Conservation (phyloP, 2,113 vertebrate species). For the Sebastes fasciatus region DNA sequence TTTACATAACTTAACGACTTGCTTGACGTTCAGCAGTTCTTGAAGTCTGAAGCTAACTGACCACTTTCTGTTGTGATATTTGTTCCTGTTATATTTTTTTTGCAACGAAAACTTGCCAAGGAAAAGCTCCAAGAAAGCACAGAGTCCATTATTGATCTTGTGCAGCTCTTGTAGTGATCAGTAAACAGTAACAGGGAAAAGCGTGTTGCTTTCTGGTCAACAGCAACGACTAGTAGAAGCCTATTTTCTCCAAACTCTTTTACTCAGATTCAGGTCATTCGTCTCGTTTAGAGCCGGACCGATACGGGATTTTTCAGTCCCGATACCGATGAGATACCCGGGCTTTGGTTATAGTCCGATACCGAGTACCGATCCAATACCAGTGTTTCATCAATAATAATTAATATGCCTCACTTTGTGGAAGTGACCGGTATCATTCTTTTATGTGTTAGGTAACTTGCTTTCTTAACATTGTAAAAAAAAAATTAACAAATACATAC, state of each 20-base stretch:
- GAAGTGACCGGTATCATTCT: no score
- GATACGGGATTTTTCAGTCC: neutral
- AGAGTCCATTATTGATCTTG: neutral
- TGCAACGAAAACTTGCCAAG: neutral
- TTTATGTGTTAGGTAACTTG: no score
- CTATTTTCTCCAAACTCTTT: neutral
- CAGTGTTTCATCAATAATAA: no score
- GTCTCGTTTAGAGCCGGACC: neutral
- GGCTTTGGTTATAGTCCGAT: no score
- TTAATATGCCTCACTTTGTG: no score
- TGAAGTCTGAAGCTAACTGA: neutral
- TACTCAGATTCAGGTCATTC: neutral
- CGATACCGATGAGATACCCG: neutral
- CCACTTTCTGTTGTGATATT: constrained; percentile 11
- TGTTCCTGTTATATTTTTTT: constrained; percentile 5
- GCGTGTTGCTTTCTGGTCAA: neutral
- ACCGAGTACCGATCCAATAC: no score
- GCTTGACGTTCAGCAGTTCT: neutral
- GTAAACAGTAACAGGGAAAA: neutral
- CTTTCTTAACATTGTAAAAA: no score
- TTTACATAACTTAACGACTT: neutral
- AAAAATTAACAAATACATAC: no score
- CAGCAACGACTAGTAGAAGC: neutral
- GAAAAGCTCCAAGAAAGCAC: constrained; percentile 8
- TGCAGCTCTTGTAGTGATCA: neutral